Evolutionary conservation across 2,797 vertebrate species (phyloP), one percentile per base, ranked within the genome.

Genomic region (Pelobates cultripes): DNA sequence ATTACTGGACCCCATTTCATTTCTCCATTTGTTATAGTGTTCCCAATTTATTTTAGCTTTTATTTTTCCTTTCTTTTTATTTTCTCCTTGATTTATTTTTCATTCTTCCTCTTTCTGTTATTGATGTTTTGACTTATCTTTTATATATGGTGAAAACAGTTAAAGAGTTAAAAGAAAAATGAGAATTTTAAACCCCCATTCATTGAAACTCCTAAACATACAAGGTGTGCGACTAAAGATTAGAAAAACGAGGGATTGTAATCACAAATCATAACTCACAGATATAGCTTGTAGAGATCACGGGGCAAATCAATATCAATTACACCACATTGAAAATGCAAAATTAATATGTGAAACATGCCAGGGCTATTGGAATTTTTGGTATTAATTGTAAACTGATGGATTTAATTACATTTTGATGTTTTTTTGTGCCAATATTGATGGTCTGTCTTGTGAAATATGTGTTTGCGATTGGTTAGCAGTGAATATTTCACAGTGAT

Each of bases 381-480:
- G 77, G 82, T 84, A 84, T 84, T 84, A 84, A 84, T 84, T 84
- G 82, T 84, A 60, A 79, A 55, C 66, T 79, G 82, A 84, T 84
- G 67, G 82, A 75, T 79, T 84, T 84, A 84, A 84, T 84, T 84
- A 84, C 82, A 75, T 67, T 84, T 84, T 84, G 77, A 84, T 84
- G 67, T 79, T 79, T 82, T 64, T 84, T 45, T 64, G 72, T 84
- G 82, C 82, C 82, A 78, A 84, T 84, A 84, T 63, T 79, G 82
- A 84, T 84, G 77, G 77, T 64, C 74, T 75, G 77, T 53, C 73
- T 4, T 3, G 66, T 79, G 82, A 84, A 79, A 79, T 84, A 79
- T 84, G 77, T 75, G 77, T 75, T 84, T 84, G 64, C 45, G 68
- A 73, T 71, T 64, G 72, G 66, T 69, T 40, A 10, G 57, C 43